These are phyloP conservation scores for Synanthedon vespiformis DNA, from an alignment of 2,888 invertebrate species.

Conservation along the genomic window DNA sequence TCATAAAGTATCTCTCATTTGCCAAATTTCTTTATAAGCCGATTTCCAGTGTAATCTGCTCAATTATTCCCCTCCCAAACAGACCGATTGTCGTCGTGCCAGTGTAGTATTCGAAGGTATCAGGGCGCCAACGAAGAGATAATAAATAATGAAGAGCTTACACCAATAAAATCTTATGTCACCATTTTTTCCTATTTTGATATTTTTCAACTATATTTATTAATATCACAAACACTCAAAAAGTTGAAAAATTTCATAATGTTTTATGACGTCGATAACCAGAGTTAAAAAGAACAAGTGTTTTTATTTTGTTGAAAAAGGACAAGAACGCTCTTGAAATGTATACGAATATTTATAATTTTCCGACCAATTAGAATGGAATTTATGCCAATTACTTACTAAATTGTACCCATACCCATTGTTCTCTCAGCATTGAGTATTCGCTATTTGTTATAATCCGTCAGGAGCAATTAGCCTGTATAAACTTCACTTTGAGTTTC, in stretches of 20 bases:
- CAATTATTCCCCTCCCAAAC: constrained; percentile 55
- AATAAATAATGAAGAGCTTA: constrained; percentile 52
- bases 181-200: no score
- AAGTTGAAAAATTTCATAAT: no score
- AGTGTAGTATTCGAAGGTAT: constrained; percentile 38
- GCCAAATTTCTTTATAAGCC: constrained; percentile 44
- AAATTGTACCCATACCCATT: neutral
- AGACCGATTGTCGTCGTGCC: constrained; percentile 43
- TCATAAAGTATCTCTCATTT: constrained; percentile 60
- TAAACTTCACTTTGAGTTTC: no score
- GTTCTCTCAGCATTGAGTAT: neutral
- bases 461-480: neutral
- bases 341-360: no score
- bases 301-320: no score
- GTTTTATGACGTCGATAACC: no score
- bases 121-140: constrained; percentile 36
- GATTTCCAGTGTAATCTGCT: constrained; percentile 50
- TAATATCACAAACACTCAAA: no score
- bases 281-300: no score
- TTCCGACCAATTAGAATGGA: no score
- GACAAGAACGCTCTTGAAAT: no score
- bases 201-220: no score
- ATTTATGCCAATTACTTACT: no score
- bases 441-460: neutral
- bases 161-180: constrained; percentile 30